These are phyloP conservation scores for Teleopsis dalmanni DNA, from an alignment of 1,140 invertebrate genomes.

Conservation along the genomic window DNA sequence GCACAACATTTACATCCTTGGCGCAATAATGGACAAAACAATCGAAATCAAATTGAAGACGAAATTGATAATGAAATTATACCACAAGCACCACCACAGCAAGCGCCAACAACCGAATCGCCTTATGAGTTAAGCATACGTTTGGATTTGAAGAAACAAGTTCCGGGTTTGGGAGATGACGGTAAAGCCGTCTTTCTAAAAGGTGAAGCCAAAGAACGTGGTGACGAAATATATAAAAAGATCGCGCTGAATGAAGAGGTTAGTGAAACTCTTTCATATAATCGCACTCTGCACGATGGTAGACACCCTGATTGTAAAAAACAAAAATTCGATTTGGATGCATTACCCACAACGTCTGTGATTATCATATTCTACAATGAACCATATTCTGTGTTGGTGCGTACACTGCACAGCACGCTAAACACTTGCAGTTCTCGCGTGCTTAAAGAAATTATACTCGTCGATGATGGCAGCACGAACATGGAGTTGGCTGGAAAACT, in stretches of 20 bases:
- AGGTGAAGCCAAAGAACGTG: conserved; percentile 48
- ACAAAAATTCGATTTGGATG: conserved; percentile 45
- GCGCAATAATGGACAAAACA: conserved; percentile 1
- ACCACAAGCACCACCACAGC: neutral
- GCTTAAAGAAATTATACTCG: conserved; percentile 77
- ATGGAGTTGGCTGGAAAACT: conserved; percentile 67
- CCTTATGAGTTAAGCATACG: conserved; percentile 42
- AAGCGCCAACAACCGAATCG: conserved; percentile 10
- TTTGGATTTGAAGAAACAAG: conserved; percentile 40
- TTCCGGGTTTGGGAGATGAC: conserved; percentile 53
- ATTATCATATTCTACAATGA: conserved; percentile 89
- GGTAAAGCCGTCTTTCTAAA: conserved; percentile 55
- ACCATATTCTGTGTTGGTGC: conserved; percentile 72
- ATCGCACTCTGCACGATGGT: conserved; percentile 59
- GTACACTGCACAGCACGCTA: conserved; percentile 83
- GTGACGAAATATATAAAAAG: conserved; percentile 60
- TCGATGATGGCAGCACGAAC: conserved; percentile 81
- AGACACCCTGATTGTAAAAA: conserved; percentile 48
- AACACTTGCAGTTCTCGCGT: conserved; percentile 62
- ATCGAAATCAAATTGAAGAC: neutral
- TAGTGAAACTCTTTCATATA: conserved; percentile 71
- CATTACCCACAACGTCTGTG: conserved; percentile 53
- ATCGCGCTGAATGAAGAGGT: conserved; percentile 77
- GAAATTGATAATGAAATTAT: conserved; percentile 6
- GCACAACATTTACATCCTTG: too few species aligned